phyloP scores from a whole-genome alignment of 2,888 invertebrate genomes.

The Drosophila multiciliata region DNA sequence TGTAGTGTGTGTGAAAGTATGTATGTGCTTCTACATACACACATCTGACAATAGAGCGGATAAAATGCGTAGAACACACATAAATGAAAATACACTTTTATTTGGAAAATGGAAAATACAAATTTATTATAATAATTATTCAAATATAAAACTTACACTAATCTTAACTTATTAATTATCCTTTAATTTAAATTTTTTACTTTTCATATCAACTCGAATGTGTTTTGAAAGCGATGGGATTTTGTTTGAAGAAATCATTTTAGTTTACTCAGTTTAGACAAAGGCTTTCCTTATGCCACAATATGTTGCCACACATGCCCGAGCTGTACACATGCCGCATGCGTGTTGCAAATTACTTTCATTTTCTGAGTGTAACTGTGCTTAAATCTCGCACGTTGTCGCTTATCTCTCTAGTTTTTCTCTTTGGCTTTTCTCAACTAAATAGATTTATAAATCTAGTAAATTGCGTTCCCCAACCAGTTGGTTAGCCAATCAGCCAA shows the following conservation, averaged over 20 bases:
- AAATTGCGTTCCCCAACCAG: conserved; percentile 42
- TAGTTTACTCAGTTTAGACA: neutral
- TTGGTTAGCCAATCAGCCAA: neutral
- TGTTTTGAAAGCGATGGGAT: neutral
- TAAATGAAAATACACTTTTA: neutral
- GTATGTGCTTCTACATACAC: neutral
- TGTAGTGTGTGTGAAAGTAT: neutral
- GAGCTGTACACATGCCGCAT: neutral
- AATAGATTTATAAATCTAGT: conserved; percentile 62
- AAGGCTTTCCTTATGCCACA: neutral
- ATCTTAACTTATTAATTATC: neutral
- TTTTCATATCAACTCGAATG: neutral
- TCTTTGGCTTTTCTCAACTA: conserved; percentile 40
- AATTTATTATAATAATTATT: neutral
- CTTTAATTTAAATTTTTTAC: neutral
- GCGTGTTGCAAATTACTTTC: neutral
- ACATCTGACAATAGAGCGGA: neutral
- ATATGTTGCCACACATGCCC: neutral
- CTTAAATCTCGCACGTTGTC: conserved; percentile 21
- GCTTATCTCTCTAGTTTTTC: conserved; percentile 18
- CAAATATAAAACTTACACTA: neutral
- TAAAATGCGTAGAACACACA: neutral
- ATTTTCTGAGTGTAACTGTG: neutral
- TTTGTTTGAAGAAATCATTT: neutral
- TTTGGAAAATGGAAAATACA: neutral